Percentiles rank a stretch among this genome's conserved stretches.
phyloP scores from a whole-genome alignment of 53 echinoderm and acorn worm species.

The Mesocentrotus franciscanus region DNA sequence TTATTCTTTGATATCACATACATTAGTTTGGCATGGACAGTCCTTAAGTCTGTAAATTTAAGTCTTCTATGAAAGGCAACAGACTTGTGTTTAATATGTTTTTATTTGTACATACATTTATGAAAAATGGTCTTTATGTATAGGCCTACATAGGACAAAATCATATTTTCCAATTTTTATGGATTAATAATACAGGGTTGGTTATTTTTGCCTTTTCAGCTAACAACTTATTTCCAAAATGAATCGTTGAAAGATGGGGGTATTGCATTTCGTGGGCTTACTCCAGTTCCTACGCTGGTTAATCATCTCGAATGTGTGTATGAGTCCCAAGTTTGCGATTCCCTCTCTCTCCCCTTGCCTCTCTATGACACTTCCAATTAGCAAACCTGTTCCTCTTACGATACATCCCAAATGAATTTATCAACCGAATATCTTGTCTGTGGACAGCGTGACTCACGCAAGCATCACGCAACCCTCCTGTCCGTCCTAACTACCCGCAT shows the following conservation, averaged over 20 bases:
- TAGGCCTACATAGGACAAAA: neutral
- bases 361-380: constrained; percentile 39
- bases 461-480: neutral
- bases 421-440: constrained; percentile 60
- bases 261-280: neutral
- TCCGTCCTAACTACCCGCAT: neutral
- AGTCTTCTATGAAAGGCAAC: too few species aligned
- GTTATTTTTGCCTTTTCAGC: neutral
- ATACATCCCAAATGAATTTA: constrained; percentile 30
- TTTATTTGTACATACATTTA: neutral
- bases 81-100: neutral
- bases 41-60: too few species aligned
- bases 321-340: neutral
- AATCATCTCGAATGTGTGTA: neutral
- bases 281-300: neutral
- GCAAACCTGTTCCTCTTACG: constrained; percentile 13
- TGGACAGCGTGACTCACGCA: constrained; percentile 10
- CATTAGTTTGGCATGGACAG: too few species aligned
- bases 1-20: too few species aligned
- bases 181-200: neutral
- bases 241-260: neutral
- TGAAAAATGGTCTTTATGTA: neutral
- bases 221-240: neutral
- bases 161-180: neutral
- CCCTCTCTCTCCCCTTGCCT: neutral